Conservation (phyloP, 2,113 vertebrate genomes). For the Centropristis striata region DNA sequence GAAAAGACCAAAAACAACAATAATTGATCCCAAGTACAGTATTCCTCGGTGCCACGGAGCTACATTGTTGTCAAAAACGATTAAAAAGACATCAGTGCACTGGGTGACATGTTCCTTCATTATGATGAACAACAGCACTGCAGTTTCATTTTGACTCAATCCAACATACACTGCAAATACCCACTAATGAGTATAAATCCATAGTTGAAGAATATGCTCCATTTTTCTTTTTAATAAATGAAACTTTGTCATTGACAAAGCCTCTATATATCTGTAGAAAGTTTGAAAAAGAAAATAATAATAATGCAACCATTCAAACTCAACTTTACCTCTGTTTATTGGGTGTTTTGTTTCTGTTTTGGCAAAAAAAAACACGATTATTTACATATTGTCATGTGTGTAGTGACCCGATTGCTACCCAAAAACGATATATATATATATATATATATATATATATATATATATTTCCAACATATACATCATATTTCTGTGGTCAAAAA, state of each 20-base stretch:
- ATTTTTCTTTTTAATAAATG: not conserved
- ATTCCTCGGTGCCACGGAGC: not conserved
- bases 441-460: too few relatives aligned
- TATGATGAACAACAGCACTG: not conserved
- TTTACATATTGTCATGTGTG: too few relatives aligned
- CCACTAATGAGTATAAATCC: not conserved
- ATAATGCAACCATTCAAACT: too few relatives aligned
- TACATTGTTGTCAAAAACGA: not conserved
- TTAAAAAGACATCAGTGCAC: not conserved
- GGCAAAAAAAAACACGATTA: too few relatives aligned
- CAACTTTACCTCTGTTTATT: too few relatives aligned
- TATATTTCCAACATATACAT: too few relatives aligned
- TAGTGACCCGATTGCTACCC: too few relatives aligned
- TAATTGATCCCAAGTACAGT: slow-evolving; percentile 9
- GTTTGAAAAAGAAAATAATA: too few relatives aligned
- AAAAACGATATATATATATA: too few relatives aligned
- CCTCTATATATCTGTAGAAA: too few relatives aligned
- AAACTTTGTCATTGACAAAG: not conserved
- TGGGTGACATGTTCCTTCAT: not conserved
- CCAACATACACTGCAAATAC: not conserved
- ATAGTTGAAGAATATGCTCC: not conserved
- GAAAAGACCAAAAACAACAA: slow-evolving; percentile 12
- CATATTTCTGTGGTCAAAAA: too few relatives aligned
- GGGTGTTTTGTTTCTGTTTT: too few relatives aligned
- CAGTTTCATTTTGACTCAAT: slow-evolving; percentile 5